These are phyloP conservation scores for Heliconius erato DNA, from an alignment of 2,888 invertebrate species.

Conservation along the genomic window DNA sequence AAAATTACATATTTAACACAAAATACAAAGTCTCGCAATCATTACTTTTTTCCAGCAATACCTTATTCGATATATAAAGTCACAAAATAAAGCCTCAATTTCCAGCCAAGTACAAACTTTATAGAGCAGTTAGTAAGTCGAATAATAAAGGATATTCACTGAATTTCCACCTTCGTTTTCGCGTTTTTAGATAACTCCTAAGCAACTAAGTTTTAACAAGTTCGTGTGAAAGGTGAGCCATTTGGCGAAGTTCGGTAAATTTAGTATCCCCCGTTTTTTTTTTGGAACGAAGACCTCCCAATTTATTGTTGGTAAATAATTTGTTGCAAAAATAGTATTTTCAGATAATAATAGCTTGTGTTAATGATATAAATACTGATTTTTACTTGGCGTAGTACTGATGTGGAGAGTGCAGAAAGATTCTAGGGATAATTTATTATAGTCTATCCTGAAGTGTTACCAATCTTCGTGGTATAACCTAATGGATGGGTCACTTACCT, in stretches of 20 bases:
- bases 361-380: neutral
- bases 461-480: neutral
- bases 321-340: neutral
- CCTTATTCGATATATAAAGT: neutral
- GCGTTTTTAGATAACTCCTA: conserved; percentile 38
- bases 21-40: neutral
- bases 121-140: conserved; percentile 17
- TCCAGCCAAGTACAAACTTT: conserved; percentile 8
- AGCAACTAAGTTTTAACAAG: conserved; percentile 51
- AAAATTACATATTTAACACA: neutral
- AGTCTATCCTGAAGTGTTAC: neutral
- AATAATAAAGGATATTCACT: conserved; percentile 22
- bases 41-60: neutral
- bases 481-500: conserved; percentile 86
- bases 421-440: neutral
- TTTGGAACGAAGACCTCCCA: neutral
- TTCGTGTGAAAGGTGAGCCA: conserved; percentile 46
- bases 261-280: neutral
- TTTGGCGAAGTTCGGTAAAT: conserved; percentile 39
- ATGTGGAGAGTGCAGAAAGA: neutral
- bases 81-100: conserved; percentile 10
- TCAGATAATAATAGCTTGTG: neutral
- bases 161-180: conserved; percentile 22
- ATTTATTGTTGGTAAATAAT: neutral
- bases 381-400: neutral